Base-by-base conservation (phyloP, 1,140 invertebrate genomes). In the Halyomorpha halys region DNA sequence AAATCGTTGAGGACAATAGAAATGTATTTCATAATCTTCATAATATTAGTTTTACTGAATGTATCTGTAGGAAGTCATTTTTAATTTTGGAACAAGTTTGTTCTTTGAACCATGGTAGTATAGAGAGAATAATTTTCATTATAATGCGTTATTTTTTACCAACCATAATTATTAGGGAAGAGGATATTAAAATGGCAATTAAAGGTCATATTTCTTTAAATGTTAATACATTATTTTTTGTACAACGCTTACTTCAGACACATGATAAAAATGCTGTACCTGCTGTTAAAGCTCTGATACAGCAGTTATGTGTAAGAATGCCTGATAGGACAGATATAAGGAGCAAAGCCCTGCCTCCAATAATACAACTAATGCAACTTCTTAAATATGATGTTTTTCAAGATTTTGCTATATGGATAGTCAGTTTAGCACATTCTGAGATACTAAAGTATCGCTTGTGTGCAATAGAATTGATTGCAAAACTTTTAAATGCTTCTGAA, bases 321-420 rank as follows among this genome's bases (percentile, higher is more conserved):
- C 79, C 81, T 16, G 83, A 85, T 54, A 76, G 77, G 67, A 68
- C 79, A 1, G 83, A 85, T 59, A 77, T 77, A 27, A 71, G 83
- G 64, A 74, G 74, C 39, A 81, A 78, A 68, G 78, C 80, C 34
- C 77, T 81, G 13, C 65, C 73, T 54, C 68, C 78, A 15, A 69
- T 84, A 14, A 69, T 80, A 9, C 77, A 74, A 61, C 71, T 85
- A 3, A 68, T 82, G 16, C 71, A 71, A 61, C 68, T 77, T 25
- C 74, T 79, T 27, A 70, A 74, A 4, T 68, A 69, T 54, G 44
- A 69, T 21, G 65, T 75, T n/a, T 75, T 76, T 62, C 65, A 65
- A 16, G 68, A 65, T n/a, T 69, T 76, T 44, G 71, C 84, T 9
- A 71, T 78, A 65, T 79, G 79, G 76, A 70, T 85, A 25, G 70